Evolutionary conservation across 2,113 vertebrate species (phyloP).

Genomic region (Sminthopsis crassicaudata): DNA sequence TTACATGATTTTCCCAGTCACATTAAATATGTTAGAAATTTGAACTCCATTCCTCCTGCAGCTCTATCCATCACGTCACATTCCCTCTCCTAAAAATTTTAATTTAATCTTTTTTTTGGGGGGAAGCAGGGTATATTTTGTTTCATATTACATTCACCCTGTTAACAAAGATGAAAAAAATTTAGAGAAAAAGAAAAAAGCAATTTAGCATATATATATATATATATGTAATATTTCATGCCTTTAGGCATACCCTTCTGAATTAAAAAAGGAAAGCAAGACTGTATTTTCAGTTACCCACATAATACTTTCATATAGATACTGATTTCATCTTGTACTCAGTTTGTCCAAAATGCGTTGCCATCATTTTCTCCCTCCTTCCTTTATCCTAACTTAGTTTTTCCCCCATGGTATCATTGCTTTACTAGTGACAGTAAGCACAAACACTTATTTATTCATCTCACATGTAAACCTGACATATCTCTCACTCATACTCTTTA

Average conservation of each 20-base stretch:
- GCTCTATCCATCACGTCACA: background rate
- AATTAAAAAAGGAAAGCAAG: background rate
- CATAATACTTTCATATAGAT: background rate
- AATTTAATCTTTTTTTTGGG: background rate
- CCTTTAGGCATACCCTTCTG: background rate
- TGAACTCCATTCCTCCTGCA: background rate
- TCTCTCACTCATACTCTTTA: background rate
- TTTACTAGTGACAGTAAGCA: conserved; percentile 1
- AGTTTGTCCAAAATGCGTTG: background rate
- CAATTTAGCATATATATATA: background rate
- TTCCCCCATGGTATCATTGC: background rate
- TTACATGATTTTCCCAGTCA: background rate
- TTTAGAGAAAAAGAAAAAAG: background rate
- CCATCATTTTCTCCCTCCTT: background rate
- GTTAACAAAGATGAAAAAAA: background rate
- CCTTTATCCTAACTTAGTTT: background rate
- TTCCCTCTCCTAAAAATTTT: background rate
- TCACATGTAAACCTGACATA: background rate
- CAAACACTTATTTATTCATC: background rate
- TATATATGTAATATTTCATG: background rate
- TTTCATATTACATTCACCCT: background rate
- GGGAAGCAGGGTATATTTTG: background rate
- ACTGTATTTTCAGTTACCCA: background rate
- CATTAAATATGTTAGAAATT: background rate
- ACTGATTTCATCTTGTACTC: background rate